Conservation (phyloP, 2,113 vertebrate genomes). For the Pica pica region DNA sequence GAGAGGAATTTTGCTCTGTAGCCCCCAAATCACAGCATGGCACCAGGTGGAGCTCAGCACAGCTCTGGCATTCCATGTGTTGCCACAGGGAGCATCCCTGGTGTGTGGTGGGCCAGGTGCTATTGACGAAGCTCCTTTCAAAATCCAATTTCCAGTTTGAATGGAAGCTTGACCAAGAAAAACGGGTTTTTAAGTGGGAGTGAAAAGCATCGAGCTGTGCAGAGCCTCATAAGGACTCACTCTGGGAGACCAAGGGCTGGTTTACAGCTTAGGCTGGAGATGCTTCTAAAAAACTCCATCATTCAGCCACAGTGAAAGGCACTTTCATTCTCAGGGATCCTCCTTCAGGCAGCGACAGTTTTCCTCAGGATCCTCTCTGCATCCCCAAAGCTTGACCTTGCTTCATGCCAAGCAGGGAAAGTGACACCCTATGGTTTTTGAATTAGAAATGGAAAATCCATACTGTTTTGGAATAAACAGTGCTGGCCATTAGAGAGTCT, state of each 20-base stretch:
- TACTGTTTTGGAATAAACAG: conserved; percentile 22
- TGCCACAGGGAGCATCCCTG: not conserved
- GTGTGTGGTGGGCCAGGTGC: accelerated
- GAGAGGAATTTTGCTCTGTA: not conserved
- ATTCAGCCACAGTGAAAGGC: not conserved
- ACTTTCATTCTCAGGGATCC: not conserved
- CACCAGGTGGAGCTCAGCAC: not conserved
- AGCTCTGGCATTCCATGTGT: accelerated
- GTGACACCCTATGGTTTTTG: conserved; percentile 9
- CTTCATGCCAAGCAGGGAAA: not conserved
- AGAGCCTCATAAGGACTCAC: not conserved
- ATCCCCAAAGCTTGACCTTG: not conserved
- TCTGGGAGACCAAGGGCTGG: not conserved
- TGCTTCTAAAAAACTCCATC: not conserved
- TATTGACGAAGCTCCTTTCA: not conserved
- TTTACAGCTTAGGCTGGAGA: not conserved
- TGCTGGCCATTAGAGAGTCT: not conserved
- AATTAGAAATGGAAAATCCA: conserved; percentile 42
- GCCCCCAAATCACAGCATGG: not conserved
- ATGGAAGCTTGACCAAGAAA: not conserved
- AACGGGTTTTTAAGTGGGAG: not conserved
- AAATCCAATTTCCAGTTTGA: not conserved
- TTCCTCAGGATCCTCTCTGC: not conserved
- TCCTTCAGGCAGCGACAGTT: not conserved
- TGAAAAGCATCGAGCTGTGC: not conserved